A percentile compares a stretch with the other conserved stretches of the same genome.
phyloP scores from a whole-genome alignment of 2,888 invertebrate genomes.

The Drosophila sordidula region DNA sequence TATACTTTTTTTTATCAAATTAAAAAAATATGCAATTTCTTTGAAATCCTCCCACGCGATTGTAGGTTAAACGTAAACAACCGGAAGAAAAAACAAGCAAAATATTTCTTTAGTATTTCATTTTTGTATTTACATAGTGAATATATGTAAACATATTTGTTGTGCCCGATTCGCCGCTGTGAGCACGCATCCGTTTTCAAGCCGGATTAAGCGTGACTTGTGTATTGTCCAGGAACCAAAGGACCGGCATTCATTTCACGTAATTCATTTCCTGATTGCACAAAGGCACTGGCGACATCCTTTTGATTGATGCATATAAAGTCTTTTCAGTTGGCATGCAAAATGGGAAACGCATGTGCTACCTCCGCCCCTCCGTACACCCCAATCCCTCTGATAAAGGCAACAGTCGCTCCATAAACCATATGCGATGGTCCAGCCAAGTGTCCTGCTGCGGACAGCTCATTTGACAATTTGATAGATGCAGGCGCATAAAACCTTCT shows the following conservation, averaged over 20 bases:
- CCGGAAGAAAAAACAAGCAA: slow-evolving; percentile 15
- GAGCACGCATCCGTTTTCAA: slow-evolving; percentile 5
- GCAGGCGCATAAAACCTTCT: slow-evolving; percentile 51
- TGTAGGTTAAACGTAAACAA: slow-evolving; percentile 3
- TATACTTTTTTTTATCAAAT: not conserved
- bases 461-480: slow-evolving; percentile 79
- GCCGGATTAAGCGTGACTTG: slow-evolving; percentile 4
- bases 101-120: slow-evolving; percentile 2
- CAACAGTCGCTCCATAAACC: not conserved
- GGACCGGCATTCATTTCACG: slow-evolving; percentile 54
- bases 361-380: too few relatives aligned
- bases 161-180: not conserved
- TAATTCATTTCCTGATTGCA: slow-evolving; percentile 61
- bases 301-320: slow-evolving; percentile 54
- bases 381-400: not conserved
- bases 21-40: not conserved
- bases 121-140: not conserved
- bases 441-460: slow-evolving; percentile 65
- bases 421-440: slow-evolving; percentile 12
- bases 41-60: slow-evolving; percentile 4
- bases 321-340: slow-evolving; percentile 35
- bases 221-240: slow-evolving; percentile 6
- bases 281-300: slow-evolving; percentile 44
- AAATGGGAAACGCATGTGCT: slow-evolving; percentile 25
- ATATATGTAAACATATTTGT: slow-evolving; percentile 11